Conservation (phyloP, 2,113 vertebrate genomes). For the Falcunculus frontatus region DNA sequence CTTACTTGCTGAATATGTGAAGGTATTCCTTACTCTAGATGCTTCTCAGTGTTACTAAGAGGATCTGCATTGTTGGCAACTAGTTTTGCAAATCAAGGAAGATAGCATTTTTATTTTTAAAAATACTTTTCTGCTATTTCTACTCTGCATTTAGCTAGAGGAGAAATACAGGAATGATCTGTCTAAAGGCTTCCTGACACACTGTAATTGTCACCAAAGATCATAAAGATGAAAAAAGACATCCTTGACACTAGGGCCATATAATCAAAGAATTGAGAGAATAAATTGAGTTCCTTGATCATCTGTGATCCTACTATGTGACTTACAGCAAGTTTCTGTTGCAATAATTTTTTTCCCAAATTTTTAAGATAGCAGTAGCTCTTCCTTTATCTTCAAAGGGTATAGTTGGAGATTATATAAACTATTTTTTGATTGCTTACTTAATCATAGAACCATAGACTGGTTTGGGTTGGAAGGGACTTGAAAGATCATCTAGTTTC, state of each 20-base stretch:
- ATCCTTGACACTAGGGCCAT: neutral
- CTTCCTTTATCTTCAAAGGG: neutral
- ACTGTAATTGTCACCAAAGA: neutral
- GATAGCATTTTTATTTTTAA: neutral
- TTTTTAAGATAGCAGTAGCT: neutral
- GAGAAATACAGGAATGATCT: neutral
- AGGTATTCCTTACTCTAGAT: neutral
- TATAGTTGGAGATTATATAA: neutral
- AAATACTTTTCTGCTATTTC: neutral
- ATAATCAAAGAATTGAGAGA: neutral
- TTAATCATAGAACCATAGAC: neutral
- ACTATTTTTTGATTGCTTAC: neutral
- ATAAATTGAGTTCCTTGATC: neutral
- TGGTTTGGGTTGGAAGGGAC: neutral
- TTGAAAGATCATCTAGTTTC: neutral
- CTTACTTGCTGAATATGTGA: neutral
- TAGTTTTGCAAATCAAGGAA: neutral
- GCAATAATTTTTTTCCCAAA: accelerated
- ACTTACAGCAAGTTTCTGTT: neutral
- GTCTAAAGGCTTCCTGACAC: neutral
- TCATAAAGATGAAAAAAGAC: neutral
- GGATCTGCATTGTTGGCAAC: neutral
- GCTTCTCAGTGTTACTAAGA: neutral
- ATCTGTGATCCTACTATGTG: neutral
- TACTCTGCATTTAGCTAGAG: neutral